Base-by-base conservation (phyloP, 2,797 vertebrate species). In the Tenualosa thibaudeaui region DNA sequence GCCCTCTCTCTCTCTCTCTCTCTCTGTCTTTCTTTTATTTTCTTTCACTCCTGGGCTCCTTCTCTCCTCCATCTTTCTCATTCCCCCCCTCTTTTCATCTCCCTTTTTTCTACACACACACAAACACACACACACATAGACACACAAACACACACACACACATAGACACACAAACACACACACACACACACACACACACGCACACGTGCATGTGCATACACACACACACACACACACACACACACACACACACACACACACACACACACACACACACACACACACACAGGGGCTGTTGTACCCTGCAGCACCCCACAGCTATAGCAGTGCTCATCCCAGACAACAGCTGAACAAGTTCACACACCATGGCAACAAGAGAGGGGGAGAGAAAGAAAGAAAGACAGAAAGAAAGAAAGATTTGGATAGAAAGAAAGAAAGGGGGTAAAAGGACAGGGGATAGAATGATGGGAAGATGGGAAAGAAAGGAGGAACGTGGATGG, bases 1-100 rank as follows among this genome's bases (percentile, higher is more conserved):
- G 89, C 88, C 51, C 85, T 91, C 90, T 91, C 91, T 86, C 86
- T 90, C 91, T 91, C 86, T 90, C 91, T 71, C 83, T 84, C n/a
- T 43, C 54, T 43, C n/a, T 62, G 22, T 12, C 2, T 24, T 65
- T 65, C 4, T 24, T 65, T 26, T 6, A 26, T 31, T 26, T 13
- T 10, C 10, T 31, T 65, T 31, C 62, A 2, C 22, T 56, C 17
- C 19, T 37, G 6, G 12, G 15, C 31, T 60, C 17, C 0, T 5
- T 17, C 15, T 56, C 54, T 19, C 17, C 54, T 56, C 54, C 8
- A 4, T 56, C 54, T 19, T 56, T 19, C 10, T 13, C 51, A 13
- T 22, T 56, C 3, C 19, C 54, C 22, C 17, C 58, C 43, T n/a
- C 19, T 65, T 22, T 81, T 49, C 58, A 4, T 62, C 43, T 90